Conservation (phyloP, 1,140 invertebrate genomes). For the Platorchestia sp. region DNA sequence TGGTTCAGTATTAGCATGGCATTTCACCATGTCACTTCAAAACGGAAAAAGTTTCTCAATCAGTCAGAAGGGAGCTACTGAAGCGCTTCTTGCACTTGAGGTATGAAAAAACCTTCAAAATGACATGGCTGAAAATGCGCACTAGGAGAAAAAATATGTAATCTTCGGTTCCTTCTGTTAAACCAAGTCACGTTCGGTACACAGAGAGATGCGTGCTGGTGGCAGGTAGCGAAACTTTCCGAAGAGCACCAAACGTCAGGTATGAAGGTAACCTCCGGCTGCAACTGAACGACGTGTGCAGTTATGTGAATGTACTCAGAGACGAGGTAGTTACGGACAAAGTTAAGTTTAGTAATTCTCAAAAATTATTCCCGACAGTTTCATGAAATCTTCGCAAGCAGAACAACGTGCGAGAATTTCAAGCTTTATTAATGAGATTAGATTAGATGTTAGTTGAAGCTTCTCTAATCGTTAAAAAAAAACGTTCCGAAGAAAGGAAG, state of each 20-base stretch:
- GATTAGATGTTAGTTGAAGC: no score
- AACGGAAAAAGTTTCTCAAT: neutral
- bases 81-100: neutral
- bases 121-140: neutral
- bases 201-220: neutral
- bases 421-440: no score
- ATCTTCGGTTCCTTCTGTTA: neutral
- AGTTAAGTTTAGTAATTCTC: no score
- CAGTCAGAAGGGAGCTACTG: neutral
- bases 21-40: neutral
- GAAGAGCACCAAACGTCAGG: neutral
- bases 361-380: no score
- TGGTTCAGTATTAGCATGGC: neutral
- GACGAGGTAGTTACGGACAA: neutral
- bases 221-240: neutral
- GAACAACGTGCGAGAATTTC: no score
- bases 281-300: neutral
- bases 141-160: neutral
- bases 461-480: no score
- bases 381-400: no score
- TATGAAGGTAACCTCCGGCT: neutral
- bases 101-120: neutral
- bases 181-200: neutral
- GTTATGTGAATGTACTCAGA: neutral
- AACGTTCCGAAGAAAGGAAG: no score